phyloP scores from a whole-genome alignment of 2,888 invertebrate genomes.

The Gastrophysa polygoni region DNA sequence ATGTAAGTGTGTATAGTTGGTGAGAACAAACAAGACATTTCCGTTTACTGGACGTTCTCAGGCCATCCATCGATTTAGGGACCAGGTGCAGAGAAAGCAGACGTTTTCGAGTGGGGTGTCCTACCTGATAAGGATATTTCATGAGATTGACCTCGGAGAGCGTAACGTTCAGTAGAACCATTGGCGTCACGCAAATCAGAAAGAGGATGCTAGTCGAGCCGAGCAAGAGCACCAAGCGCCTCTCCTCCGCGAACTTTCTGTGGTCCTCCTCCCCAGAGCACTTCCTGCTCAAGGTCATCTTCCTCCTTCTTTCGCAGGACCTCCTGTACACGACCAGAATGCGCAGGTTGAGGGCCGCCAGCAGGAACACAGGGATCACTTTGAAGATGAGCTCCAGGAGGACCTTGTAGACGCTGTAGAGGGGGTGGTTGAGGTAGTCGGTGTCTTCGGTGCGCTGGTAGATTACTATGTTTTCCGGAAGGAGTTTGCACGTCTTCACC shows the following conservation, averaged over 20 bases:
- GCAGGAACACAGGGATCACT: conserved; percentile 69
- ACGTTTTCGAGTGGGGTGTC: conserved; percentile 11
- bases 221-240: conserved; percentile 67
- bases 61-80: no score
- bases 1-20: no score
- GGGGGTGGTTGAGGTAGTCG: conserved; percentile 49
- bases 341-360: conserved; percentile 69
- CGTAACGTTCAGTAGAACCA: conserved; percentile 73
- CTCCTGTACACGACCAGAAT: conserved; percentile 70
- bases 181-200: conserved; percentile 72
- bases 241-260: conserved; percentile 71
- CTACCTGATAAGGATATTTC: conserved; percentile 69
- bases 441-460: conserved; percentile 60
- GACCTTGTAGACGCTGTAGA: conserved; percentile 64
- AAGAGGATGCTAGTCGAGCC: conserved; percentile 72
- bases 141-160: conserved; percentile 67
- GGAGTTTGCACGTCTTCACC: conserved; percentile 57
- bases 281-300: conserved; percentile 68
- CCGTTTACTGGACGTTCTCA: no score
- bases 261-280: conserved; percentile 67
- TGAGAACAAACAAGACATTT: no score
- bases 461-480: conserved; percentile 61
- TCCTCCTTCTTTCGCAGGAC: conserved; percentile 68
- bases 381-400: conserved; percentile 70
- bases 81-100: conserved; percentile 3